Evolutionary conservation across 1,140 invertebrate genomes (phyloP), one percentile per base, ranked within the genome.

Genomic region (Tribolium madens): DNA sequence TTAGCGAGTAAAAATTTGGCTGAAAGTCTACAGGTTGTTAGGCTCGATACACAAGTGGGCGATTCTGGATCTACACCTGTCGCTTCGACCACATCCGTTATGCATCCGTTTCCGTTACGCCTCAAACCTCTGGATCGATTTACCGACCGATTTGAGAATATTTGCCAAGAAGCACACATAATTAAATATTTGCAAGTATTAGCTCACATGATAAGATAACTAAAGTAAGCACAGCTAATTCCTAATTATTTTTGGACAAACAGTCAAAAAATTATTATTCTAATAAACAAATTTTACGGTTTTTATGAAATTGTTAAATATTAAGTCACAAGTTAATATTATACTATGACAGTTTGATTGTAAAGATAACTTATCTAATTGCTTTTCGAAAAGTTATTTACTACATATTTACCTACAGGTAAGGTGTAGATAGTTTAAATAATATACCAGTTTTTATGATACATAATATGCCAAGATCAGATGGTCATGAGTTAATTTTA

Each of bases 71-170:
- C n/a, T 31, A 76, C 79, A 80, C 79, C 79, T 80, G 79, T 80
- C 79, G 77, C 75, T 77, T 50, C 75, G 77, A 79, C 79, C 79
- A 64, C 57, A 64, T 64, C 57, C 48, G 48, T 50, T 50, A 50
- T 17, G 72, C 79, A 80, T 80, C 79, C 79, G 79, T 75, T 80
- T 80, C 77, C 79, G 79, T 80, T 76, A 26, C 73, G 36, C 53
- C 36, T 78, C 52, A 13, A 47, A 46, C 46, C 21, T 69, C 42
- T 13, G 21, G n/a, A 31, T 64, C 26, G 57, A 64, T 14, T 18
- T 9, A 14, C 57, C n/a, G 57, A 13, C 5, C 15, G 48, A 14
- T 64, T 31, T 64, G 26, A 3, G 7, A 64, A 64, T 69, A 18
- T 15, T 13, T 31, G 64, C 42, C 31, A 47, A 36, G 13, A 69